Evolutionary conservation across 2,888 invertebrate genomes (phyloP).

Genomic region (Tipula unca): DNA sequence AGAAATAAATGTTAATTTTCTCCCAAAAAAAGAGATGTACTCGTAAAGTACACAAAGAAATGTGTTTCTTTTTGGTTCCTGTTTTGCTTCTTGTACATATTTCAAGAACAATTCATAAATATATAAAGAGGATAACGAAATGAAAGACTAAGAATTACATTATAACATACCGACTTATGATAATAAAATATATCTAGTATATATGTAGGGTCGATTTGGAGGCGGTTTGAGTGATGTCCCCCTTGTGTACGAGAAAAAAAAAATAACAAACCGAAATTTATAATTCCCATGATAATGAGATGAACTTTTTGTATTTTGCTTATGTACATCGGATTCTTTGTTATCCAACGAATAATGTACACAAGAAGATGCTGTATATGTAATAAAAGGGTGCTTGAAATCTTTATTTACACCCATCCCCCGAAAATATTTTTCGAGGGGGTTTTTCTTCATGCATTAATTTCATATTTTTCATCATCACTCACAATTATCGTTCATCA

Average conservation of each 20-base stretch:
- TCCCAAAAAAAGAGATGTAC: background rate
- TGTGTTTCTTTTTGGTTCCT: background rate
- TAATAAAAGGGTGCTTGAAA: background rate
- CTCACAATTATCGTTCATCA: constrained; percentile 14
- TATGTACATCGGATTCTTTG: background rate
- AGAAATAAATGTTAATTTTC: background rate
- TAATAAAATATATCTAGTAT: background rate
- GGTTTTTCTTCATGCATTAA: background rate
- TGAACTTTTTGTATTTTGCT: background rate
- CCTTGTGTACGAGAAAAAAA: background rate
- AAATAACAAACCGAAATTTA: background rate
- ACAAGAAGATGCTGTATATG: background rate
- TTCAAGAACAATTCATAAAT: background rate
- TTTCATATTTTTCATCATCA: background rate
- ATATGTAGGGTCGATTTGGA: background rate
- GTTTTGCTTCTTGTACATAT: background rate
- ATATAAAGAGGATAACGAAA: background rate
- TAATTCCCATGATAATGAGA: constrained; percentile 14
- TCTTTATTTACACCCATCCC: background rate
- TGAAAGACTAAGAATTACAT: background rate
- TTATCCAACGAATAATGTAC: background rate
- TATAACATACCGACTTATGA: background rate
- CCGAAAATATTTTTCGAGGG: background rate
- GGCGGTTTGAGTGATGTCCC: background rate
- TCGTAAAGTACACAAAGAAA: background rate